Evolutionary conservation across 2,888 invertebrate genomes (phyloP), one percentile per base, ranked within the genome.

Genomic region (Chorisops tibialis): DNA sequence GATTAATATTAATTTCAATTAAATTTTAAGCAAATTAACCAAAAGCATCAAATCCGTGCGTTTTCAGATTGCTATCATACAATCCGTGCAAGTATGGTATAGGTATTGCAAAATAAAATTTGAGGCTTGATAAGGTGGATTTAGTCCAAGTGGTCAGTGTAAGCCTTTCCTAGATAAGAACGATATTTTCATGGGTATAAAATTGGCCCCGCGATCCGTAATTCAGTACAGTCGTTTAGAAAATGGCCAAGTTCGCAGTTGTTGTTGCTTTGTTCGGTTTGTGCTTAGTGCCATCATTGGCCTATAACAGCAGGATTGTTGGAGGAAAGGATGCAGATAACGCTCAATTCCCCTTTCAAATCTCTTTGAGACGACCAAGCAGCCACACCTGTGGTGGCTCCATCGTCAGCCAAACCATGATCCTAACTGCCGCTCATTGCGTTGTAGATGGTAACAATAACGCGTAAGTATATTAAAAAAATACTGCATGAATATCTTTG

Each of bases 261-360:
- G 5, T 41, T 41, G 37, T 38, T n/a, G 47, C 38, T 21, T 19
- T 59, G 4, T 59, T 59, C 22, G 47, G 59, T 18, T 22, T 52
- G n/a, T 38, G 47, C 18, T 16, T 59, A 18, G 59, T 47, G 12
- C 37, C 59, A 19, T 45, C 49, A n/a, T 35, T 38, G 16, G 59
- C 59, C n/a, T 47, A 19, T 22, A 48, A 47, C 37, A 37, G 63
- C 2, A 71, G 71, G 51, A 70, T 79, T 35, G 72, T 74, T 12
- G 75, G 75, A 11, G 79, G 79, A 6, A 68, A 71, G 12, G 70
- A 73, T 60, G 79, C 77, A 6, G 65, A 63, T 0, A 61, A 67
- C 16, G 74, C 74, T 1, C 74, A 78, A 64, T 67, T 76, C 67
- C 79, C 79, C 19, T 75, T 75, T 63, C 75, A 76, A 70, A 72